Evolutionary conservation across 1,140 invertebrate genomes (phyloP).

Genomic region (Brachystomella parvula): DNA sequence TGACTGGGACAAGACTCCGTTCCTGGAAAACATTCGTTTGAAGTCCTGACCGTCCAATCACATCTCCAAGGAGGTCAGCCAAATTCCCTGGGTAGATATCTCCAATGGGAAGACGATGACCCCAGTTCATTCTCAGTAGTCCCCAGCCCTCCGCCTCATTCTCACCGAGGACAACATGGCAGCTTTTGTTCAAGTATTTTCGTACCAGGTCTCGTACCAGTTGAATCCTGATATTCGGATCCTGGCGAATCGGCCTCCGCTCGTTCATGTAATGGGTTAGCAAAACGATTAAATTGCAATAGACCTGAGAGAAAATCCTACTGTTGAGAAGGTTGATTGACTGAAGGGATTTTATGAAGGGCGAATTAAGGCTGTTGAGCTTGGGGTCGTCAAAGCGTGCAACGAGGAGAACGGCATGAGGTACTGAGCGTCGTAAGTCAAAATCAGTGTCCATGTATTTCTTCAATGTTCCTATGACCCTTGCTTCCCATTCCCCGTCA

Average conservation of each 20-base stretch:
- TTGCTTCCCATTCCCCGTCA: slow-evolving; percentile 20
- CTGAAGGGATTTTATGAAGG: slow-evolving; percentile 20
- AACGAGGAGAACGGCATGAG: slow-evolving; percentile 21
- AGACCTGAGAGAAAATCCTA: slow-evolving; percentile 19
- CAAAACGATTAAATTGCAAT: slow-evolving; percentile 27
- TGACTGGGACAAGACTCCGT: not conserved
- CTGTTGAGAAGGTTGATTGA: slow-evolving; percentile 20
- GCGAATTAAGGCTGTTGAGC: slow-evolving; percentile 4
- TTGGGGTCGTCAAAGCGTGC: slow-evolving; percentile 19
- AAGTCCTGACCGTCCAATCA: slow-evolving; percentile 6
- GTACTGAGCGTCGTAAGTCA: slow-evolving; percentile 17
- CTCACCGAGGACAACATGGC: slow-evolving; percentile 24
- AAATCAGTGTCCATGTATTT: slow-evolving; percentile 24
- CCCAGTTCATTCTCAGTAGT: slow-evolving; percentile 1
- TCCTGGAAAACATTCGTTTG: slow-evolving; percentile 1
- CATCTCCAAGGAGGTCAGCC: not conserved
- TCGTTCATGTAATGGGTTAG: slow-evolving; percentile 28
- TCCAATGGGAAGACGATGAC: slow-evolving; percentile 16
- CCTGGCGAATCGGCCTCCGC: not conserved
- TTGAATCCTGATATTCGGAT: slow-evolving; percentile 3
- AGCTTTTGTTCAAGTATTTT: slow-evolving; percentile 16
- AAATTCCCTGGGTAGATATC: slow-evolving; percentile 28
- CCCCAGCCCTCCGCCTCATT: slow-evolving; percentile 23
- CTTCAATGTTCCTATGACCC: slow-evolving; percentile 22
- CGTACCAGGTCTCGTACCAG: slow-evolving; percentile 12